phyloP scores from a whole-genome alignment of 1,140 invertebrate species.

The Hetaerina americana region DNA sequence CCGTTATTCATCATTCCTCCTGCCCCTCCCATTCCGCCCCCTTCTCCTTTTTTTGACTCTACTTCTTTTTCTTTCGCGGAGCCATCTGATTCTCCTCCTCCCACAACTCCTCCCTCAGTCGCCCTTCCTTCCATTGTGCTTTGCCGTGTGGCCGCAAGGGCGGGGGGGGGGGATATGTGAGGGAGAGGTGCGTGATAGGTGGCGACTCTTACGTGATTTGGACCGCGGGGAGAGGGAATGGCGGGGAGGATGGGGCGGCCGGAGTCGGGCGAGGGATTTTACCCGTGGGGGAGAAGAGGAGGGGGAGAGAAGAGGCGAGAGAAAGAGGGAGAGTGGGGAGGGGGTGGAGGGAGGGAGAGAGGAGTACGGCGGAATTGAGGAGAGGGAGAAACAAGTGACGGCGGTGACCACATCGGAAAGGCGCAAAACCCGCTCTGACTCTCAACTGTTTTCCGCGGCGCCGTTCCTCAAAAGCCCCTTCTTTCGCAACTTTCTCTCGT shows the following conservation, averaged over 20 bases:
- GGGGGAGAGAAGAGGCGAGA: not conserved
- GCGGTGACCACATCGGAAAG: not conserved
- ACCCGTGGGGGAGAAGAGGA: not conserved
- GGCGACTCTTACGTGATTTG: not conserved
- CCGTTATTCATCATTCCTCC: not conserved
- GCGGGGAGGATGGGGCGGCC: not conserved
- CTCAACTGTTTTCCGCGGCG: not conserved
- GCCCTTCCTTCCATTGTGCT: not conserved
- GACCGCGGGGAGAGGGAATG: not conserved
- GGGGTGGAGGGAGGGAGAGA: too few relatives aligned
- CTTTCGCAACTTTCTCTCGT: not conserved
- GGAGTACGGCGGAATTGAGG: not conserved
- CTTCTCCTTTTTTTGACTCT: too few relatives aligned
- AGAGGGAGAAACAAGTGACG: not conserved
- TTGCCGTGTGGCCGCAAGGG: not conserved
- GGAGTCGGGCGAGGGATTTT: too few relatives aligned
- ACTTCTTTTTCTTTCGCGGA: too few relatives aligned
- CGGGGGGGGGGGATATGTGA: too few relatives aligned
- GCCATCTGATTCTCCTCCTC: too few relatives aligned
- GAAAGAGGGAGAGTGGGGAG: too few relatives aligned
- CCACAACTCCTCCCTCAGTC: not conserved
- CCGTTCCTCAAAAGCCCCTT: not conserved
- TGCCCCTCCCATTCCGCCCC: not conserved
- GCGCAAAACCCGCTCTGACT: not conserved
- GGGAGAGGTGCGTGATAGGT: not conserved